Evolutionary conservation across 1,140 invertebrate genomes (phyloP).

Genomic region (Eurytemora carolleeae): DNA sequence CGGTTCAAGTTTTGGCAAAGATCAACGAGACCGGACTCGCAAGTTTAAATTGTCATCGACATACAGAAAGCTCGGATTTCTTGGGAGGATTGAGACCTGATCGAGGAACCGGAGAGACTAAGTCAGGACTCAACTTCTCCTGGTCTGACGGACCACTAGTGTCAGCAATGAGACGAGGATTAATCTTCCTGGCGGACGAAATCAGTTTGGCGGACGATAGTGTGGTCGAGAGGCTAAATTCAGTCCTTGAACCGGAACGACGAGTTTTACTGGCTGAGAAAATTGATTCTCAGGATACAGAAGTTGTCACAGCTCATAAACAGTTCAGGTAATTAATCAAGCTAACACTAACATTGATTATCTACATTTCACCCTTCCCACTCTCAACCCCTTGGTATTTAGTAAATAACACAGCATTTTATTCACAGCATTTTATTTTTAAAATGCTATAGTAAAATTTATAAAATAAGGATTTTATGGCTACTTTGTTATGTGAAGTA

Average conservation of each 20-base stretch:
- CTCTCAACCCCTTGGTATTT: no score
- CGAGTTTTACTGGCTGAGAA: constrained; percentile 78
- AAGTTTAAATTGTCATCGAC: constrained; percentile 92
- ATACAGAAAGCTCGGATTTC: constrained; percentile 94
- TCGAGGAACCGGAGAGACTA: neutral
- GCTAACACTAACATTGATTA: no score
- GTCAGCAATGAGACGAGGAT: constrained; percentile 63
- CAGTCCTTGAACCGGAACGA: constrained; percentile 72
- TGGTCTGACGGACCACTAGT: constrained; percentile 95
- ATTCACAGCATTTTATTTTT: no score
- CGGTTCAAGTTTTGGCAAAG: constrained; percentile 67
- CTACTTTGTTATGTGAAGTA: no score
- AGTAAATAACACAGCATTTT: no score
- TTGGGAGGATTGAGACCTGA: constrained; percentile 73
- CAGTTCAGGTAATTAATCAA: neutral
- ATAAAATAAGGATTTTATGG: no score
- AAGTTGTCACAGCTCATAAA: constrained; percentile 16
- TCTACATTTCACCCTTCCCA: no score
- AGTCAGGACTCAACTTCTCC: constrained; percentile 53
- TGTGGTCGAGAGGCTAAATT: constrained; percentile 91
- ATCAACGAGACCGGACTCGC: constrained; percentile 42
- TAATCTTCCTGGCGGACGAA: constrained; percentile 87
- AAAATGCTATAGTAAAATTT: no score
- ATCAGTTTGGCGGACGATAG: constrained; percentile 98
- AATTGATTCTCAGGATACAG: constrained; percentile 28